Evolutionary conservation across 2,797 vertebrate species (phyloP).

Genomic region (Sebastolobus alascanus): DNA sequence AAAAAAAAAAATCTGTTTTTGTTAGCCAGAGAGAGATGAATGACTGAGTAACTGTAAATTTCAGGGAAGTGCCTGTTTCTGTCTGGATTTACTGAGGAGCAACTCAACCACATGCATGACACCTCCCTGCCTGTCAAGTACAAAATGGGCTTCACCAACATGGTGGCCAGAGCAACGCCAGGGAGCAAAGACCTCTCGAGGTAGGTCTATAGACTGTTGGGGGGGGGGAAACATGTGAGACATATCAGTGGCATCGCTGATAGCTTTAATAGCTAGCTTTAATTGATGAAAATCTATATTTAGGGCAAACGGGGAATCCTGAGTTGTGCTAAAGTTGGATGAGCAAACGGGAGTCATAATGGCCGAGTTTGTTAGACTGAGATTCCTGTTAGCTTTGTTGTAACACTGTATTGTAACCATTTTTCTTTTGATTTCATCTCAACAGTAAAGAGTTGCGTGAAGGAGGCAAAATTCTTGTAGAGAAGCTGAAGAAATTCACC

Average conservation of each 20-base stretch:
- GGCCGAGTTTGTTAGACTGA: background rate
- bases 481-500: slow-evolving; percentile 95
- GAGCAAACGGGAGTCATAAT: background rate
- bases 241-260: background rate
- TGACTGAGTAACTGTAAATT: background rate
- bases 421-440: slow-evolving; percentile 30
- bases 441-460: slow-evolving; percentile 97
- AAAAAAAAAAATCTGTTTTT: too few species aligned
- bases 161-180: slow-evolving; percentile 97
- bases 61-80: slow-evolving; percentile 98
- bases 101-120: slow-evolving; percentile 94
- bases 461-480: slow-evolving; percentile 97
- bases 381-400: background rate
- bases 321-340: background rate
- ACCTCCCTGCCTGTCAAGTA: slow-evolving; percentile 92
- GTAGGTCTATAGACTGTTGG: slow-evolving; percentile 68
- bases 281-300: background rate
- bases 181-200: slow-evolving; percentile 98
- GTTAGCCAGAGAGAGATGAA: background rate
- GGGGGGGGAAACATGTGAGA: background rate
- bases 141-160: slow-evolving; percentile 98
- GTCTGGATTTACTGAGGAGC: slow-evolving; percentile 95
- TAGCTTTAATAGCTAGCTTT: too few species aligned
- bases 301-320: background rate
- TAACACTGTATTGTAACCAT: background rate